Evolutionary conservation across 1,140 invertebrate species (phyloP).

Genomic region (Planococcus citri): DNA sequence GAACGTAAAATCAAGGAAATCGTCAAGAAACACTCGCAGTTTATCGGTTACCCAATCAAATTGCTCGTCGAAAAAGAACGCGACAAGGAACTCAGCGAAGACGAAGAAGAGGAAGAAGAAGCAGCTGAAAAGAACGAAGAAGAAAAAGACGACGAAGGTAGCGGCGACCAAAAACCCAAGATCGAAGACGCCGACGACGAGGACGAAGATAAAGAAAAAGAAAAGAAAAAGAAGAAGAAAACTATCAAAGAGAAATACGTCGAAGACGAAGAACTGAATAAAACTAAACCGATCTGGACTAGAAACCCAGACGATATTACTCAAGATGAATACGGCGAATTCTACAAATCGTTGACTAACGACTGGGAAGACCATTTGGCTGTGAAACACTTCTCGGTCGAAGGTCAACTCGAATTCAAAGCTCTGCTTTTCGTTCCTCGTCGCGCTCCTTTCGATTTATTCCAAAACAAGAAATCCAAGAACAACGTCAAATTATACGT

Average conservation of each 20-base stretch:
- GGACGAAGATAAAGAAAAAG: conserved; percentile 62
- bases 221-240: conserved; percentile 71
- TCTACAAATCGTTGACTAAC: conserved; percentile 96
- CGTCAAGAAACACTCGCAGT: conserved; percentile 98
- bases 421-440: conserved; percentile 90
- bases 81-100: conserved; percentile 87
- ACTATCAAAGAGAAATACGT: conserved; percentile 95
- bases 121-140: conserved; percentile 50
- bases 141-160: conserved; percentile 43
- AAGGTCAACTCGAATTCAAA: conserved; percentile 95
- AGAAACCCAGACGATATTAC: conserved; percentile 95
- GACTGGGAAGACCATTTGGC: conserved; percentile 99
- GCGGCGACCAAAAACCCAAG: conserved; percentile 74
- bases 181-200: conserved; percentile 88
- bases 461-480: conserved; percentile 96
- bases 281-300: conserved; percentile 98
- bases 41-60: conserved; percentile 98
- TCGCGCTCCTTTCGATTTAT: conserved; percentile 92
- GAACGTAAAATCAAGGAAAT: conserved; percentile 91
- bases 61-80: conserved; percentile 85
- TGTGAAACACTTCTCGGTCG: conserved; percentile 97
- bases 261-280: conserved; percentile 98
- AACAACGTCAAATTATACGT: conserved; percentile 99
- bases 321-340: conserved; percentile 96
- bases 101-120: conserved; percentile 63